Percentiles rank a stretch among this genome's conserved stretches.
phyloP scores from a whole-genome alignment of 2,888 invertebrate genomes.

The Metellina segmentata region DNA sequence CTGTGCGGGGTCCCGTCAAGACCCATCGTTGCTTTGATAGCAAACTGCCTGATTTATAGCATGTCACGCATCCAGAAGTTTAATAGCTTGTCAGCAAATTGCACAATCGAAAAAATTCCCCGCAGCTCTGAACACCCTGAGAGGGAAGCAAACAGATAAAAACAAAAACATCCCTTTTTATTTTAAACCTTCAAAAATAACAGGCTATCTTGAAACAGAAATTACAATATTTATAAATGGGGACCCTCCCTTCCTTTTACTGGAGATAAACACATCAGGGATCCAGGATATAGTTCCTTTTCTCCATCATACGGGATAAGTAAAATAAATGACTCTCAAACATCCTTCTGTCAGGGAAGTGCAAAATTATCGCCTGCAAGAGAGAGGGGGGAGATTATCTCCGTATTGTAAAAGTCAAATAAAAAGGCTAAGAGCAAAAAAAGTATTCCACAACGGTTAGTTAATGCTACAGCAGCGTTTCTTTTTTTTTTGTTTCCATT shows the following conservation, averaged over 20 bases:
- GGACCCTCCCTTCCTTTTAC: neutral
- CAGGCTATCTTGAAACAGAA: slow-evolving; percentile 33
- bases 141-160: neutral
- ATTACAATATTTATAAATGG: slow-evolving; percentile 54
- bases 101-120: neutral
- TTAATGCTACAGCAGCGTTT: slow-evolving; percentile 61
- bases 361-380: slow-evolving; percentile 67
- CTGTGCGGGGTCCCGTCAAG: neutral
- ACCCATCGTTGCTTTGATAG: neutral
- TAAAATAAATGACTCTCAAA: slow-evolving; percentile 73
- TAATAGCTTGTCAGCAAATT: neutral
- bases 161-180: neutral
- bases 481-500: slow-evolving; percentile 10
- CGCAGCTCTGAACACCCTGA: neutral
- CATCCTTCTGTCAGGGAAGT: slow-evolving; percentile 73
- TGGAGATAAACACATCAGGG: slow-evolving; percentile 63
- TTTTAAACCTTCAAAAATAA: slow-evolving; percentile 5
- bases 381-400: slow-evolving; percentile 13
- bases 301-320: slow-evolving; percentile 65
- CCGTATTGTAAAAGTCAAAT: slow-evolving; percentile 62
- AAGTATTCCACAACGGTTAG: slow-evolving; percentile 52
- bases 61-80: neutral
- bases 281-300: slow-evolving; percentile 37
- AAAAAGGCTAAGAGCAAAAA: slow-evolving; percentile 11
- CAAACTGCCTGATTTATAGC: neutral